Evolutionary conservation across 2,797 vertebrate species (phyloP).

Genomic region (Notolabrus celidotus): DNA sequence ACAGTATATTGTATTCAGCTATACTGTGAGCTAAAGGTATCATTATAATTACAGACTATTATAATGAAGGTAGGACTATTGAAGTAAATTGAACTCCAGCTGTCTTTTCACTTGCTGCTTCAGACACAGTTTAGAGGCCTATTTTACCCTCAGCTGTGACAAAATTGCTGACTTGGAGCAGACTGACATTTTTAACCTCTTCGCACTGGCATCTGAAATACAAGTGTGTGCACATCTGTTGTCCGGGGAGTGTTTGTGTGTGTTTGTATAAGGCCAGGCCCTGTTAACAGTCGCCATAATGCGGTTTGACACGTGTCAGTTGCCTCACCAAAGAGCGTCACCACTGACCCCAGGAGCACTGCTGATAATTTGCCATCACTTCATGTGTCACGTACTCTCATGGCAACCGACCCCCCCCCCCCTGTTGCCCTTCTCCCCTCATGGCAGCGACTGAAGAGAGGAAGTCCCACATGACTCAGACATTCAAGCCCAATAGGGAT

Average conservation of each 20-base stretch:
- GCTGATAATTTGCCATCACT: constrained; percentile 66
- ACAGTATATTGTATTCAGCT: not conserved
- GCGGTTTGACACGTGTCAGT: constrained; percentile 57
- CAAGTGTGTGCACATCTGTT: not conserved
- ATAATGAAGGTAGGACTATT: not conserved
- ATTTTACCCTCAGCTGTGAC: not conserved
- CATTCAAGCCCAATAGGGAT: constrained; percentile 45
- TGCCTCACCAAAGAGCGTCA: constrained; percentile 69
- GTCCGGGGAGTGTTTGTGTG: constrained; percentile 1
- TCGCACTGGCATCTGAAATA: constrained; percentile 10
- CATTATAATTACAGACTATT: not conserved
- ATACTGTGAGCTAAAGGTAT: not conserved
- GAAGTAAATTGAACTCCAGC: no score
- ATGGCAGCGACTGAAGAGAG: constrained; percentile 19
- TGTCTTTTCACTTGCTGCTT: no score
- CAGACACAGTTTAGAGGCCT: not conserved
- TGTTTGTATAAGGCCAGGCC: constrained; percentile 9
- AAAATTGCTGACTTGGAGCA: not conserved
- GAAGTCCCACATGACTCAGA: constrained; percentile 57
- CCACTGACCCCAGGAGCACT: constrained; percentile 52
- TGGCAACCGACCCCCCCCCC: constrained; percentile 41
- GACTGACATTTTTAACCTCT: not conserved
- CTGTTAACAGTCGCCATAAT: constrained; percentile 55
- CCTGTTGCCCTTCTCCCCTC: constrained; percentile 8
- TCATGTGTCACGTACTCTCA: constrained; percentile 63